These are phyloP conservation scores for Aporophyla nigra DNA, from an alignment of 2,888 invertebrate species.

Conservation along the genomic window DNA sequence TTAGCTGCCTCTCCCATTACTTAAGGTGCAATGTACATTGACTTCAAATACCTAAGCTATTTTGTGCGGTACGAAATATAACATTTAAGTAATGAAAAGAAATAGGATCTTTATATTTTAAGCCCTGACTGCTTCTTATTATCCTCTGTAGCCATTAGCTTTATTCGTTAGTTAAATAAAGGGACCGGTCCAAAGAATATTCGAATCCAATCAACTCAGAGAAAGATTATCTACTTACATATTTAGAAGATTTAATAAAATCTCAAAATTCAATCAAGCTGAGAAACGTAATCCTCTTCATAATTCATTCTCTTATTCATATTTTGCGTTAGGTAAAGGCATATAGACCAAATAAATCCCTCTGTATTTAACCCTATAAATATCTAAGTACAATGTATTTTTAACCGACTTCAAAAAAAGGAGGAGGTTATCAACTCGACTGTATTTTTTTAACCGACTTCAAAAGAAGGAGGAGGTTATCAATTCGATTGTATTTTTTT, in stretches of 20 bases:
- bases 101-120: neutral
- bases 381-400: too few relatives aligned
- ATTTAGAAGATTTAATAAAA: conserved; percentile 21
- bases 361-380: neutral
- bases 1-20: too few relatives aligned
- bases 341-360: neutral
- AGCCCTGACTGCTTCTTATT: neutral
- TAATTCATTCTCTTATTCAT: conserved; percentile 18
- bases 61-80: neutral
- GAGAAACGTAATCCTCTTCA: conserved; percentile 4
- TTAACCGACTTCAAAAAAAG: too few relatives aligned
- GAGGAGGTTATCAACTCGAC: too few relatives aligned
- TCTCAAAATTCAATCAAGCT: conserved; percentile 14
- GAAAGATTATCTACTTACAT: conserved; percentile 37
- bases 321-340: neutral
- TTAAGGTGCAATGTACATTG: too few relatives aligned
- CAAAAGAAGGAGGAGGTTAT: too few relatives aligned
- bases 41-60: neutral
- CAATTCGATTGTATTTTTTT: too few relatives aligned
- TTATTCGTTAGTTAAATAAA: conserved; percentile 13
- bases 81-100: too few relatives aligned
- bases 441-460: too few relatives aligned
- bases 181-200: conserved; percentile 9
- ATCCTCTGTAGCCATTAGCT: neutral
- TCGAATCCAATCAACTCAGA: conserved; percentile 24